Base-by-base conservation (phyloP, 2,113 vertebrate species). In the Megalops atlanticus region DNA sequence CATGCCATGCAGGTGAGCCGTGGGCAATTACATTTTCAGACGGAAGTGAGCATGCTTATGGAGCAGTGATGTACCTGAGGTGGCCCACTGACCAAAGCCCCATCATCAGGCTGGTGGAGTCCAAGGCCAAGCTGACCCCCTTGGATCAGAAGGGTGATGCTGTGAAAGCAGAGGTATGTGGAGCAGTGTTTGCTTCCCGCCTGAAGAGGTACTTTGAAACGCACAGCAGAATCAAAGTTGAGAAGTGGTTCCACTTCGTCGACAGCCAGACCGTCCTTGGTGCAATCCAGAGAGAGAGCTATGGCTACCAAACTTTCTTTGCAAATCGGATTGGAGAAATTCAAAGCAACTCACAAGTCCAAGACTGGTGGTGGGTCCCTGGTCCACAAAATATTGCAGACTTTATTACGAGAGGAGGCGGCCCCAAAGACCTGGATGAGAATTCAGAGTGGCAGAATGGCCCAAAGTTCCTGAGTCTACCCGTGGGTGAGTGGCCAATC, bases 311-410 rank as follows among this genome's bases (percentile, higher is more conserved):
- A 16, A 79, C 74, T 0, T 87, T 86, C 68, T 85, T 86, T 0
- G 43, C 82, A 0, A 87, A 84, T 15, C 38, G 78, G 4, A 82
- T 85, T n/a, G 81, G 83, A 4, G 84, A 87, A 10, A 89, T 89
- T 0, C 79, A 88, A 27, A 83, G 27, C 33, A 71, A 4, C 18
- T 79, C 81, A 31, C 1, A 0, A 0, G 6, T 58, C 18, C 70
- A 75, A 35, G 80, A 85, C 35, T 85, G n/a, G n/a, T n/a, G n/a
- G n/a, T n/a, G n/a, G n/a, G n/a, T n/a, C n/a, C n/a, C n/a, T n/a
- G n/a, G n/a, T n/a, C n/a, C n/a, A n/a, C n/a, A n/a, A n/a, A n/a
- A n/a, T n/a, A n/a, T n/a, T n/a, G n/a, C n/a, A n/a, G n/a, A n/a
- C n/a, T n/a, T n/a, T n/a, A n/a, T n/a, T n/a, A n/a, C n/a, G n/a